phyloP scores from a whole-genome alignment of 2,797 vertebrate genomes.

The Gobionotothen gibberifrons region DNA sequence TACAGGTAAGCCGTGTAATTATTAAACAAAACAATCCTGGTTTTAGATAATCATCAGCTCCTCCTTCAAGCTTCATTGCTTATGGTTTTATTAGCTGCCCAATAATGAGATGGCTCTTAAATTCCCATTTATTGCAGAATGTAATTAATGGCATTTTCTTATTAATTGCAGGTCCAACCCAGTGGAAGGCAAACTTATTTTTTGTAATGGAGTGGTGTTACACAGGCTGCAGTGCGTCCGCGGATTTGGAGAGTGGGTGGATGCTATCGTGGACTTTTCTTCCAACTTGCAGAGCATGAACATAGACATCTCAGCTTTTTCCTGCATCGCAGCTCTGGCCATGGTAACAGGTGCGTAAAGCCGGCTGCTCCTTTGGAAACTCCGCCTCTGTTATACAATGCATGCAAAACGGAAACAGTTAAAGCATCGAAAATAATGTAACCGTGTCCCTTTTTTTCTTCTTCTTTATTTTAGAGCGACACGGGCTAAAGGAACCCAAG shows the following conservation, averaged over 20 bases:
- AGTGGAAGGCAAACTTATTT: slow-evolving; percentile 98
- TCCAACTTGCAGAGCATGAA: slow-evolving; percentile 99
- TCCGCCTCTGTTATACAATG: background rate
- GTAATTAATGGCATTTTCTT: slow-evolving; percentile 88
- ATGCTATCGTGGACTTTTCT: slow-evolving; percentile 97
- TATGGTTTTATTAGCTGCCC: slow-evolving; percentile 89
- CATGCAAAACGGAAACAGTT: background rate
- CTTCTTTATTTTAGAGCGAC: slow-evolving; percentile 89
- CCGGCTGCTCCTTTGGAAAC: background rate
- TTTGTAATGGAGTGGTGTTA: slow-evolving; percentile 97
- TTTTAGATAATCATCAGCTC: slow-evolving; percentile 67
- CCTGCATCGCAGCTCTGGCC: slow-evolving; percentile 97
- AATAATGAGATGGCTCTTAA: slow-evolving; percentile 91
- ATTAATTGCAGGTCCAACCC: slow-evolving; percentile 96
- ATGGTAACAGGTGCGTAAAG: slow-evolving; percentile 96
- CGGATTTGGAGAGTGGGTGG: slow-evolving; percentile 99
- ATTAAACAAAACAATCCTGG: slow-evolving; percentile 48
- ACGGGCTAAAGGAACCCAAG: slow-evolving; percentile 98
- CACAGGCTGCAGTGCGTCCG: slow-evolving; percentile 98
- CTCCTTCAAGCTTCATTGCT: slow-evolving; percentile 86
- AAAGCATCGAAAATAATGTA: background rate
- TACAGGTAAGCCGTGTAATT: slow-evolving; percentile 90
- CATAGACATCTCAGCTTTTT: slow-evolving; percentile 97
- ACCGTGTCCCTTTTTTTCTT: background rate
- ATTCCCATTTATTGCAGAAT: slow-evolving; percentile 88